A percentile compares a stretch with the other conserved stretches of the same genome.
These are phyloP conservation scores for Chiloscyllium plagiosum DNA, from an alignment of 2,113 vertebrate genomes.

Conservation along the genomic window DNA sequence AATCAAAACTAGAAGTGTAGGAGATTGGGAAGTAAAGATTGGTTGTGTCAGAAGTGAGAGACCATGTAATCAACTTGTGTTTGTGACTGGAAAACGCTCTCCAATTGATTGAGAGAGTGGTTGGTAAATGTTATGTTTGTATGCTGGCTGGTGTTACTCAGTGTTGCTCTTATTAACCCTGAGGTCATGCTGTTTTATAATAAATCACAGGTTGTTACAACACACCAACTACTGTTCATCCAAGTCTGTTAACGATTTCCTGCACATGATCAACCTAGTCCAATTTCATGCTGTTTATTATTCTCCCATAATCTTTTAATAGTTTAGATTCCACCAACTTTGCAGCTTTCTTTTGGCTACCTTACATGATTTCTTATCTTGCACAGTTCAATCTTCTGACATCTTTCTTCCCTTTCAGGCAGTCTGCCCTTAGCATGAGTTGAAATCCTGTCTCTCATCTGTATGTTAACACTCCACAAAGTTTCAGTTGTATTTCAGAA, in stretches of 20 bases:
- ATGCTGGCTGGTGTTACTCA: neutral
- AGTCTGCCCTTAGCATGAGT: neutral
- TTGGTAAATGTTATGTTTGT: neutral
- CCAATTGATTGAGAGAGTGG: no score
- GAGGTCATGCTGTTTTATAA: neutral
- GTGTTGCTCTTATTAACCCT: neutral
- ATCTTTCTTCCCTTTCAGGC: neutral
- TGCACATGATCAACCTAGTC: neutral
- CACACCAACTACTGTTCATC: neutral
- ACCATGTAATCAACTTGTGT: no score
- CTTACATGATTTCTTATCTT: neutral
- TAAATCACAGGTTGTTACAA: neutral
- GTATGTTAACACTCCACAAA: neutral
- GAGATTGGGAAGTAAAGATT: no score
- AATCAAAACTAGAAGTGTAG: neutral
- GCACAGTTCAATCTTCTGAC: neutral
- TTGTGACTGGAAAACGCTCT: no score
- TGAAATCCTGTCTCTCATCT: neutral
- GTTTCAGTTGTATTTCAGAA: neutral
- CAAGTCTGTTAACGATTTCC: neutral
- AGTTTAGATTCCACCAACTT: neutral
- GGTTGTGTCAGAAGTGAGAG: no score
- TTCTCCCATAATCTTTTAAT: neutral
- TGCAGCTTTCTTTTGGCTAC: neutral
- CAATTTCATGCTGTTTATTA: neutral